Evolutionary conservation across 2,113 vertebrate species (phyloP).

Genomic region (Glareola pratincola): DNA sequence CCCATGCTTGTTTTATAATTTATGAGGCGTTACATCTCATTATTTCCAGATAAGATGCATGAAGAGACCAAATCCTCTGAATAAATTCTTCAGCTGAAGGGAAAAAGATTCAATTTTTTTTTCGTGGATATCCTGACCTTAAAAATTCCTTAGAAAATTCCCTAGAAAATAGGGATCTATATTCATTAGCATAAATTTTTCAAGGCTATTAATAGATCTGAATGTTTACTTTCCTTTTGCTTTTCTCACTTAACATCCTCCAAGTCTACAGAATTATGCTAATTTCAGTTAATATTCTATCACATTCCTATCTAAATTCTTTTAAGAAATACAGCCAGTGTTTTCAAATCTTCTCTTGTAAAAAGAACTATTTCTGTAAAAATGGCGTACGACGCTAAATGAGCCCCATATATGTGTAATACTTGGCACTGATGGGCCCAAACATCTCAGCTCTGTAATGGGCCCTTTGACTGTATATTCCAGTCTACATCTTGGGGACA

Average conservation of each 20-base stretch:
- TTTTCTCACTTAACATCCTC: not conserved
- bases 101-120: not conserved
- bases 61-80: not conserved
- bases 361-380: not conserved
- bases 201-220: not conserved
- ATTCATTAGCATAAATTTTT: not conserved
- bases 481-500: not conserved
- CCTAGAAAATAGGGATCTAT: not conserved
- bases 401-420: not conserved
- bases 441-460: not conserved
- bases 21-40: conserved; percentile 23
- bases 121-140: not conserved
- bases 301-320: not conserved
- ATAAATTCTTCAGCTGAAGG: not conserved
- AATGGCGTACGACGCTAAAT: not conserved
- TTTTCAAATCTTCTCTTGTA: not conserved
- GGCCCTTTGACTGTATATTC: not conserved
- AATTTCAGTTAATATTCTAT: not conserved
- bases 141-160: not conserved
- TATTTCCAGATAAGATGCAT: conserved; percentile 28
- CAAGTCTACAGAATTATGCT: not conserved
- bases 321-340: not conserved
- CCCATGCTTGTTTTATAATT: conserved; percentile 38
- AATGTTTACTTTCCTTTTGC: not conserved
- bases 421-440: too few relatives aligned